Conservation (phyloP, 2,888 invertebrate genomes). For the Thecocarcelia acutangulata region DNA sequence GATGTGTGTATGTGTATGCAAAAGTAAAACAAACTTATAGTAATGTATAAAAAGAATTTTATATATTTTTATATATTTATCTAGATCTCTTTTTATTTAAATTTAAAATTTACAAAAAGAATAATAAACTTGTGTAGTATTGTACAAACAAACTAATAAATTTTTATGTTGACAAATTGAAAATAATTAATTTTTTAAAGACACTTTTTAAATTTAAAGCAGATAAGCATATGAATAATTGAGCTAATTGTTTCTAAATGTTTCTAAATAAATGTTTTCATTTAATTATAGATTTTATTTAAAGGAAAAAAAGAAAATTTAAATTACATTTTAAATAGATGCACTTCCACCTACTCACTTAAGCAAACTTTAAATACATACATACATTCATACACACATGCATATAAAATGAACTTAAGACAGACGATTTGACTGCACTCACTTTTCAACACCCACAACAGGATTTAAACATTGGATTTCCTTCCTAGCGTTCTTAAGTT, state of each 20-base stretch:
- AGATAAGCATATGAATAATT: neutral
- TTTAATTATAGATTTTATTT: constrained; percentile 23
- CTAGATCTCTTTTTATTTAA: too few relatives aligned
- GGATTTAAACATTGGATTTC: constrained; percentile 22
- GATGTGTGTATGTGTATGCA: too few relatives aligned
- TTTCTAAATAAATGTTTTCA: constrained; percentile 8
- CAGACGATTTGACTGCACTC: neutral
- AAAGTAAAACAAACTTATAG: too few relatives aligned
- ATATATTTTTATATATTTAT: too few relatives aligned
- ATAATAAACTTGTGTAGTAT: too few relatives aligned
- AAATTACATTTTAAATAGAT: neutral
- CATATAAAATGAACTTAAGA: neutral
- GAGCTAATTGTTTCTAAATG: constrained; percentile 6
- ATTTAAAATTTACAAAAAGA: too few relatives aligned
- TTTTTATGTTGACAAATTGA: neutral
- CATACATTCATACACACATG: neutral
- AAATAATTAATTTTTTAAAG: neutral
- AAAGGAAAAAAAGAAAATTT: neutral
- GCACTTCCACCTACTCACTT: neutral
- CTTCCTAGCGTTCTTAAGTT: constrained; percentile 14
- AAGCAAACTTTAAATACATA: neutral
- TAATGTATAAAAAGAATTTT: too few relatives aligned
- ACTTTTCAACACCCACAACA: constrained; percentile 35
- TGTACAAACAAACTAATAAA: too few relatives aligned
- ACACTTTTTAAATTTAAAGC: neutral